Base-by-base conservation (phyloP, 2,888 invertebrate genomes). In the Drosophila pseudotalamancana region DNA sequence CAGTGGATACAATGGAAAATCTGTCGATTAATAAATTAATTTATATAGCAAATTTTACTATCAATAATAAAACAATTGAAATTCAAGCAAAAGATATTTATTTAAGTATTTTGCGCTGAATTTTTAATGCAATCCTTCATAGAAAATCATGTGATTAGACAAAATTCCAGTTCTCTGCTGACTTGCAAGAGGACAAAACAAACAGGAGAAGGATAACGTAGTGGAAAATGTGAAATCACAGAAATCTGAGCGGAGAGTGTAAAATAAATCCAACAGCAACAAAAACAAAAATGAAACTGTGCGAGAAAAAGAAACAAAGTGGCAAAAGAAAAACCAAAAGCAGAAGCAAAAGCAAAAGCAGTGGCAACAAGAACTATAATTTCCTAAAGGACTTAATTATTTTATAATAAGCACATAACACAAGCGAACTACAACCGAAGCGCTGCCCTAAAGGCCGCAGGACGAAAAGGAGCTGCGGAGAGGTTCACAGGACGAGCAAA, bases 361-460 rank as follows among this genome's bases (percentile, higher is more conserved):
- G 59, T 60, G 55, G 60, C 73, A 80, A 69, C 68, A 79, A 84
- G 55, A 88, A 87, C 80, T 75, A 89, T 80, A 87, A 89, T 89
- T 81, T 86, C 77, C 81, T 83, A 81, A 80, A 88, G 88, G 87
- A 88, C 89, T 88, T 89, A 89, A 88, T 88, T 88, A 88, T 84
- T 89, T 89, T 88, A 88, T 88, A 88, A 88, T 88, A 83, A 87
- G 79, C 82, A 85, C 84, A 87, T 78, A 85, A 84, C 75, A 85
- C 72, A 72, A 53, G 62, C 57, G 61, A 48, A 48, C 53, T 56
- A 46, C 69, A 62, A 49, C 42, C 35, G n/a, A 31, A 34, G 42
- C 42, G 45, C 4, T 40, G 61, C 27, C 64, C 76, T 54, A 53
- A 48, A 45, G 71, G 48, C 75, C 21, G 14, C 6, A 39, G 39